A percentile compares a stretch with the other conserved stretches of the same genome.
These are phyloP conservation scores for Xiphias gladius DNA, from an alignment of 2,113 vertebrate species.

Conservation along the genomic window DNA sequence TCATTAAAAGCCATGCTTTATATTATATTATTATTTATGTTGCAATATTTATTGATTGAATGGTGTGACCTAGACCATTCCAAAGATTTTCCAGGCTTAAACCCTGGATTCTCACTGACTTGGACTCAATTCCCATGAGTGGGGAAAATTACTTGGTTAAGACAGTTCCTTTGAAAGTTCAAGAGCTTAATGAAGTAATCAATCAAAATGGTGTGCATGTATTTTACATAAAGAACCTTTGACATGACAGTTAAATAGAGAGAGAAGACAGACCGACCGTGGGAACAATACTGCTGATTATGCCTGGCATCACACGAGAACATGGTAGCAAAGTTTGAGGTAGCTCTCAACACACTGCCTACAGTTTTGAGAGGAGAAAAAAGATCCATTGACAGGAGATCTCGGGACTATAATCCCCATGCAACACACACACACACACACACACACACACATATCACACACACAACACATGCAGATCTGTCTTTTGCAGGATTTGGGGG, in stretches of 20 bases:
- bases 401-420: slow-evolving; percentile 99
- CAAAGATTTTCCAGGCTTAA: too few species aligned
- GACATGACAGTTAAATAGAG: not conserved
- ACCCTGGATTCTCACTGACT: too few species aligned
- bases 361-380: slow-evolving; percentile 97
- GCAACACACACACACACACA: not conserved
- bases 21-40: too few species aligned
- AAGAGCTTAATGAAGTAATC: not conserved
- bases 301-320: slow-evolving; percentile 97
- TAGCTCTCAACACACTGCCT: slow-evolving; percentile 92
- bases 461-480: not conserved
- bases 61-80: too few species aligned
- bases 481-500: not conserved
- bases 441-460: not conserved
- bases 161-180: not conserved
- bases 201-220: not conserved
- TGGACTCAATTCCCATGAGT: too few species aligned
- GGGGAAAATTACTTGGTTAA: not conserved
- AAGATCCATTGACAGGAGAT: slow-evolving; percentile 92
- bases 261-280: slow-evolving; percentile 80
- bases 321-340: slow-evolving; percentile 94
- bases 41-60: too few species aligned
- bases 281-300: slow-evolving; percentile 96
- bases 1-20: too few species aligned
- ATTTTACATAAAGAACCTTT: not conserved